Evolutionary conservation across 2,888 invertebrate genomes (phyloP).

Genomic region (Phorcus lineatus): DNA sequence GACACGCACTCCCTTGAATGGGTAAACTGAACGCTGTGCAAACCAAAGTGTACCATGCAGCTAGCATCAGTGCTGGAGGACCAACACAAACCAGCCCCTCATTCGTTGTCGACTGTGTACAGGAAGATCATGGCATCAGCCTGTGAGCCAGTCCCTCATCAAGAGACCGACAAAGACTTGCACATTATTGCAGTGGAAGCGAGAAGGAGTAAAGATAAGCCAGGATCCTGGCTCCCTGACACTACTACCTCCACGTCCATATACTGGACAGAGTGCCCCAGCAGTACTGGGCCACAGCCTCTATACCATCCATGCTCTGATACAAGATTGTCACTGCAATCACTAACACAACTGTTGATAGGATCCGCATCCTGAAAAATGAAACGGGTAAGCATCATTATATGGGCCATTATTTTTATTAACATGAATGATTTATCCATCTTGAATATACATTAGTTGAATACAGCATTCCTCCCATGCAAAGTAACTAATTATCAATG

Average conservation of each 20-base stretch:
- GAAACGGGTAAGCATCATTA: no score
- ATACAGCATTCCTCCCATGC: no score
- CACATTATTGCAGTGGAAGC: constrained; percentile 11
- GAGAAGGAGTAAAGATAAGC: background rate
- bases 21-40: no score
- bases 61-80: no score
- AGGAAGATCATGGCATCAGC: constrained; percentile 7
- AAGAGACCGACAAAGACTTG: background rate
- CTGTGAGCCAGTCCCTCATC: background rate
- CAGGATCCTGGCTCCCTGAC: background rate
- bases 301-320: constrained; percentile 53
- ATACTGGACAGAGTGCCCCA: background rate
- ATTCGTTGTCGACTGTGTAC: background rate
- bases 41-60: no score
- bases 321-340: constrained; percentile 49
- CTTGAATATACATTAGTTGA: no score
- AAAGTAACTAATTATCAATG: no score
- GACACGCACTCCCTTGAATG: no score
- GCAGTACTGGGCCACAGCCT: constrained; percentile 38
- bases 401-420: no score
- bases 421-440: no score
- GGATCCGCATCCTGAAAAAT: constrained; percentile 51
- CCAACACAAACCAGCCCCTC: no score
- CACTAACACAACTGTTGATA: constrained; percentile 55
- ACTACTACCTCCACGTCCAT: constrained; percentile 1